Evolutionary conservation across 2,888 invertebrate species (phyloP).

Genomic region (Tetheella fluctuosa): DNA sequence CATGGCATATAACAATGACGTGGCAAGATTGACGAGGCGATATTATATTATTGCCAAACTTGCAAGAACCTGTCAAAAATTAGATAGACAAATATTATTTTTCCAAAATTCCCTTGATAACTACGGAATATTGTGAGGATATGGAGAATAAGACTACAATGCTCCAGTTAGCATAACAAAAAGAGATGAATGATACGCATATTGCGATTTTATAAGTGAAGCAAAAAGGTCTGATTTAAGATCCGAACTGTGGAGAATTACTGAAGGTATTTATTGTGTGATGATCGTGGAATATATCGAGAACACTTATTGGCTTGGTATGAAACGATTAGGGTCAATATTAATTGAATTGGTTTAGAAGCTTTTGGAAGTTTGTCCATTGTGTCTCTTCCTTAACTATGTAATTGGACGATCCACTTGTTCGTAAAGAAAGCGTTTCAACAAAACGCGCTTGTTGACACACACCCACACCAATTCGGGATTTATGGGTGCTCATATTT

Average conservation of each 20-base stretch:
- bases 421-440: background rate
- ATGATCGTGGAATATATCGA: background rate
- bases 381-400: background rate
- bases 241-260: background rate
- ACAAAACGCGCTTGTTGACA: background rate
- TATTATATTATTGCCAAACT: background rate
- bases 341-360: background rate
- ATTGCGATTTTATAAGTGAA: background rate
- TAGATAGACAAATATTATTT: constrained; percentile 3
- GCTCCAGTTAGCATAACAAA: background rate
- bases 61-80: background rate
- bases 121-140: background rate
- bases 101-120: background rate
- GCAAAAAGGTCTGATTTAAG: background rate
- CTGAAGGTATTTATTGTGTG: background rate
- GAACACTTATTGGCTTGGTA: background rate
- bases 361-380: background rate
- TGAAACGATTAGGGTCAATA: background rate
- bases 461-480: background rate
- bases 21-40: background rate
- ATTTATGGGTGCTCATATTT: background rate
- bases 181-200: background rate
- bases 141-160: background rate
- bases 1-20: background rate
- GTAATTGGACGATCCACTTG: background rate